Evolutionary conservation across 2,888 invertebrate genomes (phyloP), one percentile per base, ranked within the genome.

Genomic region (Lagria hirta): DNA sequence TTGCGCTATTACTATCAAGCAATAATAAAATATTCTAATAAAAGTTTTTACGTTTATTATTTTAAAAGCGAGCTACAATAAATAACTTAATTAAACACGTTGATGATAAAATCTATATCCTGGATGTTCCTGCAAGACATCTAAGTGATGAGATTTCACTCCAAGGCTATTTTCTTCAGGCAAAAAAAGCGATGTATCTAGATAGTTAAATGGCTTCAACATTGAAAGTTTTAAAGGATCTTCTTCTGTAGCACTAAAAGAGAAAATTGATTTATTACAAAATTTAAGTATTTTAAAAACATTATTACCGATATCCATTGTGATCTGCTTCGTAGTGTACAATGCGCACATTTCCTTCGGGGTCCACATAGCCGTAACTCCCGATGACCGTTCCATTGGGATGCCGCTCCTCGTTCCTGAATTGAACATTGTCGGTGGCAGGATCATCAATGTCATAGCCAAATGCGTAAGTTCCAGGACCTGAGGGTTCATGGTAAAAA

Each of bases 381-480:
- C 88, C 88, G 1, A 75, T 73, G 0, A 86, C 81, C 2, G 85
- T 84, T 11, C 87, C 87, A 65, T 88, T 86, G 1, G 78, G 67
- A 48, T 78, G 79, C 17, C 83, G 75, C 53, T 84, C 81, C 62
- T 88, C 88, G 33, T 79, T 79, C 2, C 86, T 74, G 60, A 81
- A 88, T 62, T 88, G 88, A 3, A 76, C 73, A 56, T 87, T 86
- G 6, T 82, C 79, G 2, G 77, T 79, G 4, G 64, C 64, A 0
- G 78, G 72, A 62, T 88, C 86, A 21, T 80, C 75, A 4, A 84
- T 70, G 56, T 86, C 83, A 61, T 84, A 88, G 7, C 86, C 84
- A 62, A 84, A 88, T 0, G 82, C 78, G 62, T 87, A 87, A 0
- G 83, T 80, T 11, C 83, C 82, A 11, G 79, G 76, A 17, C 80